Evolutionary conservation across 2,113 vertebrate species (phyloP).

Genomic region (Alosa alosa): DNA sequence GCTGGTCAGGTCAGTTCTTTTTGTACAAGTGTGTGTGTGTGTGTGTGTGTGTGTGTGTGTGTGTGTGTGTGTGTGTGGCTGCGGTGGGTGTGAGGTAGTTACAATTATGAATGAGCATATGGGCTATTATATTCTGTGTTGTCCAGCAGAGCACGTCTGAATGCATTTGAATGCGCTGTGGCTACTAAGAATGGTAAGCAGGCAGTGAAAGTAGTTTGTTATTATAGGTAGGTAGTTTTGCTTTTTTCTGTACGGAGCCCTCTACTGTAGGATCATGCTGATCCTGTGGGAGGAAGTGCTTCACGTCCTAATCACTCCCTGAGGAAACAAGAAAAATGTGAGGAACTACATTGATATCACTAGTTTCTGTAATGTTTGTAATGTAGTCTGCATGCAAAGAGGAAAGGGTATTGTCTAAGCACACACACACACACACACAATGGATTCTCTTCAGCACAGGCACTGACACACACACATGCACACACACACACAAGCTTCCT

Average conservation of each 20-base stretch:
- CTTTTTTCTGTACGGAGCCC: not conserved
- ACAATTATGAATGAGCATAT: too few relatives aligned
- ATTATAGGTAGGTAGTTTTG: not conserved
- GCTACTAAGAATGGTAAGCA: too few relatives aligned
- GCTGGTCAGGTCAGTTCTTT: not conserved
- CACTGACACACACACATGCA: not conserved
- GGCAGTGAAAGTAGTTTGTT: not conserved
- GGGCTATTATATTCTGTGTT: too few relatives aligned
- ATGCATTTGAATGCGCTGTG: too few relatives aligned
- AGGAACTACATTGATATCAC: constrained; percentile 30
- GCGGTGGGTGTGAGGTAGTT: not conserved
- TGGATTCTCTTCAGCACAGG: not conserved
- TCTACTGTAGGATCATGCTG: constrained; percentile 24
- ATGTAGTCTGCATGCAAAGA: not conserved
- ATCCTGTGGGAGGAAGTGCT: constrained; percentile 39
- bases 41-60: not conserved
- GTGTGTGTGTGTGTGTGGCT: not conserved
- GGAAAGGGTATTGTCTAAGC: not conserved
- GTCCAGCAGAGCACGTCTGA: too few relatives aligned
- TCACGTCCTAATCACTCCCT: constrained; percentile 32
- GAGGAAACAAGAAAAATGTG: constrained; percentile 26
- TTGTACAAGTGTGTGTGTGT: not conserved
- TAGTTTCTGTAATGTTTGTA: constrained; percentile 1
- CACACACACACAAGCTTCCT: not conserved
- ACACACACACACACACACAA: not conserved